Evolutionary conservation across 2,113 vertebrate species (phyloP).

Genomic region (Eretmochelys imbricata): DNA sequence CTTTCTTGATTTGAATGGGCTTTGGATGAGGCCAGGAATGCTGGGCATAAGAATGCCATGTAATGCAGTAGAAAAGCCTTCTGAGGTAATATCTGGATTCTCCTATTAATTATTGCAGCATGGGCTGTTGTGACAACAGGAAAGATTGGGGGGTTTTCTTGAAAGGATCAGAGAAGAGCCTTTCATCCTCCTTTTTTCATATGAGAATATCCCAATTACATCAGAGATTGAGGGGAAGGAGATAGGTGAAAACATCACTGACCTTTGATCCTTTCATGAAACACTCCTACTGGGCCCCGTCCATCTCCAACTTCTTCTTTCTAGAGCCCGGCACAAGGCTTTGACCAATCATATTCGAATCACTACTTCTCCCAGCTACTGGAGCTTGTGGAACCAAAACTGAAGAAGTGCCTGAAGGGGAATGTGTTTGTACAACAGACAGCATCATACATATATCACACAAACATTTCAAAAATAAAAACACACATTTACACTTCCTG

Average conservation of each 20-base stretch:
- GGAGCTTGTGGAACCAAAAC: not conserved
- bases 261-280: not conserved
- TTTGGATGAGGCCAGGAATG: not conserved
- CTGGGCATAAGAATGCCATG: not conserved
- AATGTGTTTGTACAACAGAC: not conserved
- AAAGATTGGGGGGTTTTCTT: not conserved
- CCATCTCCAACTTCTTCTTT: not conserved
- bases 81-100: not conserved
- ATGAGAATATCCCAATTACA: accelerated
- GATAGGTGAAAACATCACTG: not conserved
- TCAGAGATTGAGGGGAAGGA: not conserved
- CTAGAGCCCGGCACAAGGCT: not conserved
- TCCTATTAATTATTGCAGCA: not conserved
- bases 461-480: not conserved
- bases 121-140: not conserved
- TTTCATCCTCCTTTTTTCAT: not conserved
- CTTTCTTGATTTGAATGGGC: not conserved
- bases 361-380: not conserved
- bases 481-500: conserved; percentile 11
- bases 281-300: not conserved
- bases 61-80: not conserved
- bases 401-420: not conserved
- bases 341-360: not conserved
- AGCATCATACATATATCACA: not conserved
- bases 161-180: not conserved